A percentile compares a stretch with the other conserved stretches of the same genome.
phyloP scores from a whole-genome alignment of 2,888 invertebrate genomes.

The Esperia sulphurella region DNA sequence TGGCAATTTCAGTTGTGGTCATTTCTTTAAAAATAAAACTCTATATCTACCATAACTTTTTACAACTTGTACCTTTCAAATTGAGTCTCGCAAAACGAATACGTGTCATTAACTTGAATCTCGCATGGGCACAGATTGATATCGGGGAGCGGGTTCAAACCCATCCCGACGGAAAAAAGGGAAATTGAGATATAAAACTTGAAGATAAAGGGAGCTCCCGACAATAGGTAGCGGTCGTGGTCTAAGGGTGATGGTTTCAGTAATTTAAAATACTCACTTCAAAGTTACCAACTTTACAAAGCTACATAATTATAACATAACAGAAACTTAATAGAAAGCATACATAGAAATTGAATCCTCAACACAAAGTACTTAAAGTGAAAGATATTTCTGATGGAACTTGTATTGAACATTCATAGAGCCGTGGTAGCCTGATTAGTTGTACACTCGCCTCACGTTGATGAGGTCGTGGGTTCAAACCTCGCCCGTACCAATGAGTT shows the following conservation, averaged over 20 bases:
- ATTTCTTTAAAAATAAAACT: background rate
- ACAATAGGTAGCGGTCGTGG: conserved; percentile 22
- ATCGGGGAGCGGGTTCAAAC: conserved; percentile 34
- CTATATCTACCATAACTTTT: conserved; percentile 6
- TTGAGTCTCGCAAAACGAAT: conserved; percentile 19
- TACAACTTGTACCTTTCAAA: conserved; percentile 2
- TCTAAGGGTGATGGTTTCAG: conserved; percentile 20
- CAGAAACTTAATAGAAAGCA: too few relatives aligned
- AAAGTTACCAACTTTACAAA: too few relatives aligned
- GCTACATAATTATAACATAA: too few relatives aligned
- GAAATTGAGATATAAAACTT: conserved; percentile 62
- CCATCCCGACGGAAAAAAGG: conserved; percentile 34
- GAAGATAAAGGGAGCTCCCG: conserved; percentile 48
- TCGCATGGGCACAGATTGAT: conserved; percentile 47
- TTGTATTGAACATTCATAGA: too few relatives aligned
- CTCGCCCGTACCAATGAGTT: too few relatives aligned
- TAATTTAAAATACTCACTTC: conserved; percentile 8
- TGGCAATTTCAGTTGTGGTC: too few relatives aligned
- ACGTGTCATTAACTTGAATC: conserved; percentile 43
- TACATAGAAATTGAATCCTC: too few relatives aligned
- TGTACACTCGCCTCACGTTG: too few relatives aligned
- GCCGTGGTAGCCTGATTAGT: too few relatives aligned
- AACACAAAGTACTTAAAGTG: too few relatives aligned
- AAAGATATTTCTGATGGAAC: too few relatives aligned
- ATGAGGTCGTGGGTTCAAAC: too few relatives aligned